A percentile compares a stretch with the other conserved stretches of the same genome.
phyloP scores from a whole-genome alignment of 1,140 invertebrate genomes.

The Melipona quadrifasciata region DNA sequence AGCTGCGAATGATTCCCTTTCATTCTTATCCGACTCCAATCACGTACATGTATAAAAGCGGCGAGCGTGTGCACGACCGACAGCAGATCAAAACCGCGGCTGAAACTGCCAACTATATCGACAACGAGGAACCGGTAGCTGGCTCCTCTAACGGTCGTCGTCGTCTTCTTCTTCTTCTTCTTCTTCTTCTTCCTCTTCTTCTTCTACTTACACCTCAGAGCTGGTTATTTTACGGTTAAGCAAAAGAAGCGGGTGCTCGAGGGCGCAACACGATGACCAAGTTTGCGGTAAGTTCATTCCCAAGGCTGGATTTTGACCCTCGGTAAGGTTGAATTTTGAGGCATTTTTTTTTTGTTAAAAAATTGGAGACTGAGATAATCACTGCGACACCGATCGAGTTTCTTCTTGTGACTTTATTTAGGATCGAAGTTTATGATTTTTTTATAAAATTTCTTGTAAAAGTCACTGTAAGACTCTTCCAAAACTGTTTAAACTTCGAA shows the following conservation, averaged over 20 bases:
- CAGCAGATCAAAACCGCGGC: constrained; percentile 58
- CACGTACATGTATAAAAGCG: constrained; percentile 65
- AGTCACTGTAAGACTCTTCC: too few relatives aligned
- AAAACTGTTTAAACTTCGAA: too few relatives aligned
- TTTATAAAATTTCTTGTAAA: too few relatives aligned
- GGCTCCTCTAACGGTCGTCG: neutral
- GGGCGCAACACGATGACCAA: constrained; percentile 28
- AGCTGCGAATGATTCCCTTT: constrained; percentile 64
- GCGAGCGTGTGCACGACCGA: constrained; percentile 42
- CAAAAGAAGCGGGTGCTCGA: neutral
- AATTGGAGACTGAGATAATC: neutral
- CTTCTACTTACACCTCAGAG: neutral
- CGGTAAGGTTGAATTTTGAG: neutral
- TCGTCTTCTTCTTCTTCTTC: neutral
- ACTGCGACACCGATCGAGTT: too few relatives aligned
- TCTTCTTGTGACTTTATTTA: too few relatives aligned
- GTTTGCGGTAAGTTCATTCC: constrained; percentile 32
- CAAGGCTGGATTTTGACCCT: too few relatives aligned
- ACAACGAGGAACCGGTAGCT: constrained; percentile 23
- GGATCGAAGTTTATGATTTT: too few relatives aligned
- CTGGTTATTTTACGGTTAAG: neutral
- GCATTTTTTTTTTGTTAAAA: neutral
- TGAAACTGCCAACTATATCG: constrained; percentile 43
- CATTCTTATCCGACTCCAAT: constrained; percentile 67
- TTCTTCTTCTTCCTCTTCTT: neutral